Conservation (phyloP, 2,113 vertebrate species). For the Sander vitreus region DNA sequence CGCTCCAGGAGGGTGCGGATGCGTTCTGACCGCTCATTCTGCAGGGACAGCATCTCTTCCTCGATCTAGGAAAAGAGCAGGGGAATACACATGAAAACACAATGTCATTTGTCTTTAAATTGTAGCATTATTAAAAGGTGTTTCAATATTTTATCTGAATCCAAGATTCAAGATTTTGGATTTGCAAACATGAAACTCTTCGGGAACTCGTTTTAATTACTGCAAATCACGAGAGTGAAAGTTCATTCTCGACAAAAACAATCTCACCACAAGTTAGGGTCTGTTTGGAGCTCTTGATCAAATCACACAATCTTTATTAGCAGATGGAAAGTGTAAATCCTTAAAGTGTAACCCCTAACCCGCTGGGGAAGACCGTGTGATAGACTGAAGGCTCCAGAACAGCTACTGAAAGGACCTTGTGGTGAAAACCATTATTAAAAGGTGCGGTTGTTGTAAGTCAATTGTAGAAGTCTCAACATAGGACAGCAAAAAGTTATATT, state of each 20-base stretch:
- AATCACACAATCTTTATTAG: neutral
- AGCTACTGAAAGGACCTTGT: neutral
- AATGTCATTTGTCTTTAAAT: no score
- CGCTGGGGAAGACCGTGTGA: no score
- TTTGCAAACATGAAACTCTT: neutral
- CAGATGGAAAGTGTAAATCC: no score
- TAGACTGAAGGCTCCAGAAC: neutral
- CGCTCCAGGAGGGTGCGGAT: constrained; percentile 92
- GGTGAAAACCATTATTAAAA: neutral
- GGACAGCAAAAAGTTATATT: neutral
- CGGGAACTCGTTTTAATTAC: neutral
- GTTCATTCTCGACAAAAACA: neutral
- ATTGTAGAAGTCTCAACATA: neutral
- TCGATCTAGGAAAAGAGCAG: constrained; percentile 84
- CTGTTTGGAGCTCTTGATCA: neutral
- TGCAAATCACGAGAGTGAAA: neutral
- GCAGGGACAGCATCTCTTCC: constrained; percentile 93
- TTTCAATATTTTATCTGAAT: neutral
- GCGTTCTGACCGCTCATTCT: constrained; percentile 92
- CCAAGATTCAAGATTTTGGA: neutral
- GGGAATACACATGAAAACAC: neutral
- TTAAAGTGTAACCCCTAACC: no score
- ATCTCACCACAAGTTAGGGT: neutral
- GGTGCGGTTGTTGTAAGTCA: no score
- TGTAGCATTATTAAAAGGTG: neutral